Evolutionary conservation across 2,113 vertebrate species (phyloP), one percentile per base, ranked within the genome.

Genomic region (Myrmecophaga tridactyla): DNA sequence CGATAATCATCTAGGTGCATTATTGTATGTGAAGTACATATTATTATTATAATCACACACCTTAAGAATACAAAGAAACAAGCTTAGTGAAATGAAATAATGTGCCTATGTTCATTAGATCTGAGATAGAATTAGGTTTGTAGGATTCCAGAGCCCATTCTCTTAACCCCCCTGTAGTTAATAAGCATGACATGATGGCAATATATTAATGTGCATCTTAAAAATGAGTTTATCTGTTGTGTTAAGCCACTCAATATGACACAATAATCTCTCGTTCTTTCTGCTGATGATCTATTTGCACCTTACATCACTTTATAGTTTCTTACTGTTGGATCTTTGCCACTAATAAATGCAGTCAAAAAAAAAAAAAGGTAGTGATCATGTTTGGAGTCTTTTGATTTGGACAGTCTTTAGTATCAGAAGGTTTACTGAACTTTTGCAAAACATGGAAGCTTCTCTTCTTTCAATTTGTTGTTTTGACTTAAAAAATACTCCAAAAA

Each of bases 341-440:
- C 65, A 77, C 29, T 89, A 80, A 89, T 14, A 69, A 89, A 89
- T 41, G 17, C 20, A 56, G 17, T 82, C 73, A 86, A 9, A 62
- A 60, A 36, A 83, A 83, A 91, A 94, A 69, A 25, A 46, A 10
- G 5, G 3, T 23, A n/a, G 13, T 85, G 46, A 80, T 73, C 90
- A 81, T 69, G 34, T 31, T 80, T 86, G 34, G 43, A 80, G 70
- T 95, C n/a, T 58, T 92, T 95, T n/a, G 51, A 82, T 48, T 67
- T 72, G 36, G 92, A 70, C 20, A 39, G 86, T 60, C 85, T 73
- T 86, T 75, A 56, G 56, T 56, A 84, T 21, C 41, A 73, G 72
- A 67, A 81, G 94, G 15, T 82, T 85, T 78, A 62, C 31, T 11
- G n/a, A 78, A 89, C 31, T 92, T 77, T 76, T 86, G 41, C 48